These are phyloP conservation scores for Pemphigus obesinymphae DNA, from an alignment of 1,140 invertebrate species.

Conservation along the genomic window DNA sequence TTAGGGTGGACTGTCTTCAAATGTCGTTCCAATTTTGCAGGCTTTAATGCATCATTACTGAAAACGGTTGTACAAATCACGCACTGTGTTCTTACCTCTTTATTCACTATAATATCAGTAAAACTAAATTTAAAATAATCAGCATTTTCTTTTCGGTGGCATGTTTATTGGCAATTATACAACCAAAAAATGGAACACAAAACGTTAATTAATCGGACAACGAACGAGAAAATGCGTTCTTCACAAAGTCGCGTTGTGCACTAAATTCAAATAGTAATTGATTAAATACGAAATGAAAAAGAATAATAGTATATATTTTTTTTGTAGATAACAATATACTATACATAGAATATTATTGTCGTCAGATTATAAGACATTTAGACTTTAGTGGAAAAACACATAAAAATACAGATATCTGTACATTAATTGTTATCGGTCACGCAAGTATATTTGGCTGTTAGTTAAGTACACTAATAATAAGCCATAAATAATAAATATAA, in stretches of 20 bases:
- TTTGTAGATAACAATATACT: neutral
- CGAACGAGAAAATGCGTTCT: too few species aligned
- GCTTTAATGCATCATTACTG: too few species aligned
- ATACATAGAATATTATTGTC: neutral
- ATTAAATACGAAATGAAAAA: neutral
- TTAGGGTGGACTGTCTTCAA: too few species aligned
- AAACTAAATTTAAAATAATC: neutral
- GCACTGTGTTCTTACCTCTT: too few species aligned
- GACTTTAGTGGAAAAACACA: neutral
- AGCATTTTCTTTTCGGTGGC: neutral
- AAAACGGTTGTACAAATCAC: too few species aligned
- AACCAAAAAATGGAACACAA: too few species aligned
- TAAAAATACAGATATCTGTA: neutral
- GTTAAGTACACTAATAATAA: neutral
- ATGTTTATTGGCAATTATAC: neutral
- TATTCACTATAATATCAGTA: neutral
- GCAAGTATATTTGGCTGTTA: neutral
- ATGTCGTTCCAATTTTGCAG: too few species aligned
- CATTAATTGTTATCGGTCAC: neutral
- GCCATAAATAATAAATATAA: neutral
- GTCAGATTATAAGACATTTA: too few species aligned
- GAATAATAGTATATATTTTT: too few species aligned
- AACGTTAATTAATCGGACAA: neutral
- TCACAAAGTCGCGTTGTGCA: too few species aligned
- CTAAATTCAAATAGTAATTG: neutral